Evolutionary conservation across 2,888 invertebrate species (phyloP).

Genomic region (Leptopilina drosophilae): DNA sequence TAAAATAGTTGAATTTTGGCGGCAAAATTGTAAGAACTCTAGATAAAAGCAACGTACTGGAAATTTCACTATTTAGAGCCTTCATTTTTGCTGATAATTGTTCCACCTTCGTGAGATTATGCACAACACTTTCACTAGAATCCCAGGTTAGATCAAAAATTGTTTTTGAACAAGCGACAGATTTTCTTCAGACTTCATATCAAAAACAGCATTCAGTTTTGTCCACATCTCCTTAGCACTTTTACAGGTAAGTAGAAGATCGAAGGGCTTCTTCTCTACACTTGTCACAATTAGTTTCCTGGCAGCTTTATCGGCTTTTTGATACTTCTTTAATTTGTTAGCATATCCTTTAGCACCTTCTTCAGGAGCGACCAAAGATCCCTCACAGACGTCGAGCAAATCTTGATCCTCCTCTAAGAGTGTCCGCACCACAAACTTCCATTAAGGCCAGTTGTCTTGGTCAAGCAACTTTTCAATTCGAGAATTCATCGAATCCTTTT

Average conservation of each 20-base stretch:
- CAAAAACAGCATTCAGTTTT: constrained; percentile 53
- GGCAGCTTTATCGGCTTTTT: neutral
- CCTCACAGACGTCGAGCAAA: constrained; percentile 42
- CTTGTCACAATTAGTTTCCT: constrained; percentile 24
- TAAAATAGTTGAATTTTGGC: too few relatives aligned
- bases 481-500: constrained; percentile 30
- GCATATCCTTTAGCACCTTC: neutral
- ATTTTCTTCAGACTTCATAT: constrained; percentile 53
- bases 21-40: too few relatives aligned
- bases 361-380: constrained; percentile 29
- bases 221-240: constrained; percentile 56
- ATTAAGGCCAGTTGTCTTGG: constrained; percentile 53
- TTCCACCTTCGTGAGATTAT: too few relatives aligned
- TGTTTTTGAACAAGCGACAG: constrained; percentile 51
- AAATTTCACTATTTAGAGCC: too few relatives aligned
- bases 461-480: constrained; percentile 58
- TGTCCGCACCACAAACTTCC: constrained; percentile 47
- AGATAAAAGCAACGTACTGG: too few relatives aligned
- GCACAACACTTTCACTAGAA: too few relatives aligned
- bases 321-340: neutral
- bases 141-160: constrained; percentile 56
- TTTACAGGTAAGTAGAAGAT: constrained; percentile 46
- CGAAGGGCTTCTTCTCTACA: too few relatives aligned
- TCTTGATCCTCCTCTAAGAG: constrained; percentile 46
- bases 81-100: too few relatives aligned